These are phyloP conservation scores for Siniperca chuatsi DNA, from an alignment of 2,113 vertebrate species.

Conservation along the genomic window DNA sequence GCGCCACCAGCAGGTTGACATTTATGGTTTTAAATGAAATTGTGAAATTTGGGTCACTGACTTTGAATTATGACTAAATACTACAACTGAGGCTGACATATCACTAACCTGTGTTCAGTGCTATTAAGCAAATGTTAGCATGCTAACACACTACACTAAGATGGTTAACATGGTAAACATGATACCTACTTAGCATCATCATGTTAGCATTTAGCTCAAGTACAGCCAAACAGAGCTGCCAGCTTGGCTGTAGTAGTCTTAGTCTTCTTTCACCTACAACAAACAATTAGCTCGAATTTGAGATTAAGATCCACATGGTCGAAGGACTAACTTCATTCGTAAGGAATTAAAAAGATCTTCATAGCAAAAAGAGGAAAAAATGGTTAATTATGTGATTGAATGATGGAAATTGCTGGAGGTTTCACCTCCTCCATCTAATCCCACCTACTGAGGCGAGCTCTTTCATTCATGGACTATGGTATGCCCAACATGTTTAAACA, in stretches of 20 bases:
- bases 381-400: neutral
- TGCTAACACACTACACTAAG: no score
- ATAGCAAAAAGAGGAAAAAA: neutral
- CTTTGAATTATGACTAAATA: neutral
- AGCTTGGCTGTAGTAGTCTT: neutral
- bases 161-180: no score
- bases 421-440: neutral
- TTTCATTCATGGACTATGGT: slow-evolving; percentile 8
- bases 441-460: slow-evolving; percentile 3
- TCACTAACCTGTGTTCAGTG: neutral
- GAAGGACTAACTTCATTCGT: neutral
- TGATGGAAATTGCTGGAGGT: neutral
- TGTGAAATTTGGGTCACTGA: neutral
- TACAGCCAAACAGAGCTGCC: neutral
- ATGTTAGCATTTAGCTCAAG: neutral
- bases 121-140: neutral
- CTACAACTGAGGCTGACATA: neutral
- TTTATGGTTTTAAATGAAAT: neutral
- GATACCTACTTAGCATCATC: no score
- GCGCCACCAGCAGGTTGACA: neutral
- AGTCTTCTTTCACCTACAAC: neutral
- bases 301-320: neutral
- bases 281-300: neutral
- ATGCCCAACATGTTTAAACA: neutral
- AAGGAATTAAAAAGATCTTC: neutral